Conservation (phyloP, 2,797 vertebrate genomes). For the Benthosema pterotum region DNA sequence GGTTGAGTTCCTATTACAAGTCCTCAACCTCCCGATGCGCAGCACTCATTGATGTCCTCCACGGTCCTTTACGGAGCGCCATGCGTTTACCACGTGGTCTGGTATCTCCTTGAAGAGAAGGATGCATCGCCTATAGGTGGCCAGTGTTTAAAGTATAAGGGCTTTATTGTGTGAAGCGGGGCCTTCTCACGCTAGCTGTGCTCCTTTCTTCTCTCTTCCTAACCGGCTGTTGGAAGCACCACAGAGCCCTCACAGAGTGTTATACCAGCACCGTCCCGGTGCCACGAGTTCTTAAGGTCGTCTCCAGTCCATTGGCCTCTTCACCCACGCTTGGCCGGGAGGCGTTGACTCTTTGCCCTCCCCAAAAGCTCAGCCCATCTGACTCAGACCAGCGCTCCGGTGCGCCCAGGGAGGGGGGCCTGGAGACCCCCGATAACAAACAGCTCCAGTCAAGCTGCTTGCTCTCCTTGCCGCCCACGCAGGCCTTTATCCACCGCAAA, state of each 20-base stretch:
- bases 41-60: constrained; percentile 38
- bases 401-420: constrained; percentile 56
- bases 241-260: too few relatives aligned
- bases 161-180: constrained; percentile 30
- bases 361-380: constrained; percentile 54
- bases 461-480: constrained; percentile 51
- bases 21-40: constrained; percentile 27
- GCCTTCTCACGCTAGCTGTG: constrained; percentile 21
- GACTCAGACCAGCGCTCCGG: constrained; percentile 61
- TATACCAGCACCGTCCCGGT: too few relatives aligned
- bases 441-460: constrained; percentile 59
- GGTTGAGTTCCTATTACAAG: constrained; percentile 29
- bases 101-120: constrained; percentile 18
- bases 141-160: constrained; percentile 17
- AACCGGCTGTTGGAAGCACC: too few relatives aligned
- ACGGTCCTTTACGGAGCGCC: constrained; percentile 5
- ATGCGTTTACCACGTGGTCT: constrained; percentile 7
- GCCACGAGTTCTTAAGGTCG: constrained; percentile 7
- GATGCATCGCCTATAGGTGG: constrained; percentile 25
- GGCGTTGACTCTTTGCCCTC: constrained; percentile 45
- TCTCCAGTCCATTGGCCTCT: constrained; percentile 55
- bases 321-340: constrained; percentile 45
- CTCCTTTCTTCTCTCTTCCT: too few relatives aligned
- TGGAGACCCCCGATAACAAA: constrained; percentile 79
- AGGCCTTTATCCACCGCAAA: constrained; percentile 63